phyloP scores from a whole-genome alignment of 1,140 invertebrate species.

The Hylaeus anthracinus region DNA sequence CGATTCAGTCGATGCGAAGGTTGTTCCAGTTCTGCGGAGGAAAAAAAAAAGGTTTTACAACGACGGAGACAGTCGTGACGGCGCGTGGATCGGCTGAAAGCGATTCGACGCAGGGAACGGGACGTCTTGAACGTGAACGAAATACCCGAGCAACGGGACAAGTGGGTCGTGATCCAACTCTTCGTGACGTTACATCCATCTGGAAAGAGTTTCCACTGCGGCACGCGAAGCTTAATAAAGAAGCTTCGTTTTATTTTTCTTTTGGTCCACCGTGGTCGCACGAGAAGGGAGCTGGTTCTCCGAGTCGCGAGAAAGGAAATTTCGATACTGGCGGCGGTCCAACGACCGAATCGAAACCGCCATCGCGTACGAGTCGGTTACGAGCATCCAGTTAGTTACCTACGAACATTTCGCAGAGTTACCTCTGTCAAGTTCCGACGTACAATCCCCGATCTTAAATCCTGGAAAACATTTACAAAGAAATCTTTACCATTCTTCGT shows the following conservation, averaged over 20 bases:
- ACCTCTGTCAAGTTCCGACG: constrained; percentile 3
- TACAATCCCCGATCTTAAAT: constrained; percentile 2
- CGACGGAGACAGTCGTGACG: constrained; percentile 1
- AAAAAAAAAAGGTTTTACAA: not conserved
- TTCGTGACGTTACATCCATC: constrained; percentile 36
- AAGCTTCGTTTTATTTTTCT: constrained; percentile 10
- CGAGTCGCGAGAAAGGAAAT: constrained; percentile 35
- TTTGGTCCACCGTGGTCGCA: not conserved
- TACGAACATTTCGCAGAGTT: constrained; percentile 49
- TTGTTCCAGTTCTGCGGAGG: not conserved
- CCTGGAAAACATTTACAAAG: constrained; percentile 6
- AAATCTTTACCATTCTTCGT: no score
- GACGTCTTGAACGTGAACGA: constrained; percentile 41
- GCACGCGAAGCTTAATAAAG: constrained; percentile 24
- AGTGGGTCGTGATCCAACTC: constrained; percentile 45
- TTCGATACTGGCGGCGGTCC: constrained; percentile 56
- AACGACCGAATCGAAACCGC: constrained; percentile 47
- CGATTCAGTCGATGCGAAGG: not conserved
- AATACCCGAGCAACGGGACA: constrained; percentile 38
- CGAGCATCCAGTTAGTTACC: constrained; percentile 25
- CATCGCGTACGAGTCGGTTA: constrained; percentile 33
- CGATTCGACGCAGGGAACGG: constrained; percentile 18
- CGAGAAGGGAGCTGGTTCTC: constrained; percentile 15
- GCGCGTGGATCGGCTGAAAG: constrained; percentile 38
- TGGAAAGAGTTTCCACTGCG: constrained; percentile 20